Conservation (phyloP, 2,888 invertebrate species). For the Geophilus truncorum region DNA sequence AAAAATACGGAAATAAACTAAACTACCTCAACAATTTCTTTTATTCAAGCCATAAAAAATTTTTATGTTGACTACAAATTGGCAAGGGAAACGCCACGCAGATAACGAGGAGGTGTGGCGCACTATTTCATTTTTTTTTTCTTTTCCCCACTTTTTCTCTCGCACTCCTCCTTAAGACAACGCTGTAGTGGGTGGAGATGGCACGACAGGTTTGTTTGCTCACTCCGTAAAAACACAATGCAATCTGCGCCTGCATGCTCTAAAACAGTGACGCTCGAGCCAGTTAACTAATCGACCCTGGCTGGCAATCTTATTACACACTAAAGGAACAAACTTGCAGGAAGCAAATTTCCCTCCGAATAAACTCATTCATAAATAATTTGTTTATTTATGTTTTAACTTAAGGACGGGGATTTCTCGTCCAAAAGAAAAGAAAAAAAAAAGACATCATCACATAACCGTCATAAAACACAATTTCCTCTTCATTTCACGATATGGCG, state of each 20-base stretch:
- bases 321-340: background rate
- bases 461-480: background rate
- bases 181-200: background rate
- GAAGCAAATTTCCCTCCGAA: background rate
- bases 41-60: background rate
- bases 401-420: background rate
- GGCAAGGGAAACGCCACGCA: background rate
- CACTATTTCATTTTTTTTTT: background rate
- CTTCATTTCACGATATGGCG: background rate
- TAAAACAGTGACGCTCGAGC: background rate
- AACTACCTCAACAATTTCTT: slow-evolving; percentile 2
- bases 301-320: slow-evolving; percentile 16
- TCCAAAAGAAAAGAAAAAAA: too few relatives aligned
- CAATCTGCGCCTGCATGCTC: slow-evolving; percentile 10
- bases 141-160: background rate
- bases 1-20: slow-evolving; percentile 2
- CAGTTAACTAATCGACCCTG: slow-evolving; percentile 11
- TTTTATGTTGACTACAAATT: slow-evolving; percentile 18
- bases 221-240: slow-evolving; percentile 11
- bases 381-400: background rate
- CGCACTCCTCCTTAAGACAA: background rate
- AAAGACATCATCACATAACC: background rate
- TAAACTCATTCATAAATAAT: background rate
- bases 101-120: slow-evolving; percentile 8
- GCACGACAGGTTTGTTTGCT: slow-evolving; percentile 10